phyloP scores from a whole-genome alignment of 2,888 invertebrate species.

The Plagodis dolabraria region DNA sequence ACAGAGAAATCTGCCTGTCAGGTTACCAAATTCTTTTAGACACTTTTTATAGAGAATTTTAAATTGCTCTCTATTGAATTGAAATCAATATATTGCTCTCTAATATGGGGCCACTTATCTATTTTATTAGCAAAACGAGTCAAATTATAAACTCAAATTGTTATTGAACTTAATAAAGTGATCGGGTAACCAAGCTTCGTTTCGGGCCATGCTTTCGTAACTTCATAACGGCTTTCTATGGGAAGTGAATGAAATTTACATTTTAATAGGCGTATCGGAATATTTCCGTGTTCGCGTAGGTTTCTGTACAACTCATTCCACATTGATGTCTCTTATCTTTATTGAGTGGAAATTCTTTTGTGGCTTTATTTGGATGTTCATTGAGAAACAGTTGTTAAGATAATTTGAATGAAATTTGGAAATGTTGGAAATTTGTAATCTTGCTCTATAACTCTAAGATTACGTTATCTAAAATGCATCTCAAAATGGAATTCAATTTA shows the following conservation, averaged over 20 bases:
- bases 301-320: conserved; percentile 33
- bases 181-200: no score
- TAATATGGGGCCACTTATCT: no score
- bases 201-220: conserved; percentile 36
- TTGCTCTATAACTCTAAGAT: background rate
- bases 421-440: background rate
- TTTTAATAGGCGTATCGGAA: conserved; percentile 44
- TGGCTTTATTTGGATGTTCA: conserved; percentile 17
- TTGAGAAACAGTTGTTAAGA: conserved; percentile 22
- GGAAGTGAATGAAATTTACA: conserved; percentile 53
- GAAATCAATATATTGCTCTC: no score
- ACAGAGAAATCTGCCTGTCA: no score
- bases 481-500: no score
- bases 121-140: no score
- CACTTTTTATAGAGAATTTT: no score
- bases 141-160: no score
- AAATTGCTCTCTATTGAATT: no score
- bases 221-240: conserved; percentile 51
- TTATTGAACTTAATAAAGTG: no score
- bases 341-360: conserved; percentile 27
- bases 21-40: no score
- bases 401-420: conserved; percentile 24
- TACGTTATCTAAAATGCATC: background rate
- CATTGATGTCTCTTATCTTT: conserved; percentile 29
- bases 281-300: conserved; percentile 30